Evolutionary conservation across 1,140 invertebrate species (phyloP), one percentile per base, ranked within the genome.

Genomic region (Atopsyche davidsoni): DNA sequence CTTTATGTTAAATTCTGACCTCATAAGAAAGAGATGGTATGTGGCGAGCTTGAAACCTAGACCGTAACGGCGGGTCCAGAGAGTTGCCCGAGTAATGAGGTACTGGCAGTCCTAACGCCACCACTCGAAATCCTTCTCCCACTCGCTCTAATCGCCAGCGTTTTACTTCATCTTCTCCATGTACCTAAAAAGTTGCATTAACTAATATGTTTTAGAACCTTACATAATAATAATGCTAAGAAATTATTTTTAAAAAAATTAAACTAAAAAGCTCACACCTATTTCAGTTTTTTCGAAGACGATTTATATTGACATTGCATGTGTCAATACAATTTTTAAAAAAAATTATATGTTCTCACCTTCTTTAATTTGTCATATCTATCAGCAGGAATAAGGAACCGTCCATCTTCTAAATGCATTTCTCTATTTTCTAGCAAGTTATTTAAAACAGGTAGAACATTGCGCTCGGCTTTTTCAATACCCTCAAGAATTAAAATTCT

Each of bases 351-450:
- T n/a, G n/a, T n/a, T 7, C 52, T 62, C 68, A 92, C 92, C 75
- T 88, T 64, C 4, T 94, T 67, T 7, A 98, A 73, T 71, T 92
- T 89, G 64, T 98, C 93, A 66, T 95, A 98, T 72, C 92, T 79
- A 2, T 80, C 67, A 18, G 91, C 82, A 2, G 90, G 81, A 62
- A 98, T 86, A 11, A 98, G 75, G 68, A 97, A 93, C 55, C 93
- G 74, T 1, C 96, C 96, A 79, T 97, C 94, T 75, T 98, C 96
- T 34, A 98, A 73, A 69, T 98, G 91, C 93, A 98, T 97, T 72
- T 98, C 95, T 41, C 95, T 76, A 72, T 98, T 98, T 75, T 98
- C 96, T n/a, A 98, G 70, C 19, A 98, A 77, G 75, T 98, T 98
- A 72, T 98, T 98, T n/a, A 98, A 67, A 28, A 98, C 87, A 32